phyloP scores from a whole-genome alignment of 1,140 invertebrate species.

The Aphelinus atriplicis region DNA sequence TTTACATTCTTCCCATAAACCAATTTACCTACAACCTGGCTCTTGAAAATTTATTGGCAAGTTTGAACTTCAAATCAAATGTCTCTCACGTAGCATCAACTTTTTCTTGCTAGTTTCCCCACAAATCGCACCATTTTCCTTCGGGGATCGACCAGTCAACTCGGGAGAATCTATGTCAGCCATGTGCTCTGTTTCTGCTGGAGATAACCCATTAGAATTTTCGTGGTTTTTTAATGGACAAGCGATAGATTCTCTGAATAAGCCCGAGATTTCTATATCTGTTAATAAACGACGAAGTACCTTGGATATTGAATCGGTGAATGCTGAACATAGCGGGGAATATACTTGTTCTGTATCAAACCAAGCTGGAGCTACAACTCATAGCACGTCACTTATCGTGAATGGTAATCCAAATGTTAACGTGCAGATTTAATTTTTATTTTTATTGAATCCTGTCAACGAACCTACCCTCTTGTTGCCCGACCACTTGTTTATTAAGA shows the following conservation, averaged over 20 bases:
- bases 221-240: conserved; percentile 81
- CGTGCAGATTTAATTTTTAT: no score
- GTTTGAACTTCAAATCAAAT: conserved; percentile 16
- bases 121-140: conserved; percentile 81
- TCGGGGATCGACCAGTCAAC: conserved; percentile 81
- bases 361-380: conserved; percentile 75
- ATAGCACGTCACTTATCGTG: conserved; percentile 76
- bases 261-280: conserved; percentile 77
- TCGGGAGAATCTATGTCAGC: conserved; percentile 81
- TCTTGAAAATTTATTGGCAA: neutral
- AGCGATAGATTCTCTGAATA: conserved; percentile 68
- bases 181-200: conserved; percentile 80
- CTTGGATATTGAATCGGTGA: conserved; percentile 80
- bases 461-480: no score
- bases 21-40: no score
- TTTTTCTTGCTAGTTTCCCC: conserved; percentile 51
- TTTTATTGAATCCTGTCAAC: no score
- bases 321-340: conserved; percentile 78
- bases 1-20: no score
- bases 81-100: neutral
- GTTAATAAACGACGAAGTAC: conserved; percentile 81
- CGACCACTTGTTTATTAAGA: no score
- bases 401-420: conserved; percentile 68
- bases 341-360: conserved; percentile 86
- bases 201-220: conserved; percentile 80